These are phyloP conservation scores for Coluber constrictor DNA, from an alignment of 2,797 vertebrate genomes.

Conservation along the genomic window DNA sequence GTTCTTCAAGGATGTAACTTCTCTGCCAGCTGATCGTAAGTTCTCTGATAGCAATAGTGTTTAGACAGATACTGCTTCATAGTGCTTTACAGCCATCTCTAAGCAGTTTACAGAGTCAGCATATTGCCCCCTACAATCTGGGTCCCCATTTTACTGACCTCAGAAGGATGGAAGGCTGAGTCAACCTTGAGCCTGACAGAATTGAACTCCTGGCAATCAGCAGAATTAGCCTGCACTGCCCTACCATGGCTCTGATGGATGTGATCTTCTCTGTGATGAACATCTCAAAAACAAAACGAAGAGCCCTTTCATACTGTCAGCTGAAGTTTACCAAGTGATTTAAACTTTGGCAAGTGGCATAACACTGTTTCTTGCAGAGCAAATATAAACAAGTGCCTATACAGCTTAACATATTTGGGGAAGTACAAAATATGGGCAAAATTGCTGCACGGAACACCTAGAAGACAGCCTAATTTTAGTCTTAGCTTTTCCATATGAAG, in stretches of 20 bases:
- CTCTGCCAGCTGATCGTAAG: not conserved
- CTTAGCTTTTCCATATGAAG: not conserved
- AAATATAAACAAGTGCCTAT: not conserved
- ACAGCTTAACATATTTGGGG: not conserved
- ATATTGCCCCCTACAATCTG: not conserved
- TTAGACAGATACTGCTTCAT: not conserved
- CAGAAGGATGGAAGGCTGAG: not conserved
- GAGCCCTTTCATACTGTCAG: not conserved
- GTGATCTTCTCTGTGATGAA: not conserved
- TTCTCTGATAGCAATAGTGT: not conserved
- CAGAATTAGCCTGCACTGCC: not conserved
- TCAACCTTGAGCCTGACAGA: not conserved
- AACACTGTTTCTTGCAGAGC: not conserved
- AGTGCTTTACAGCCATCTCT: not conserved
- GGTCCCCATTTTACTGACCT: not conserved
- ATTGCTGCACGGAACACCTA: not conserved
- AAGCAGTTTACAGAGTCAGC: not conserved
- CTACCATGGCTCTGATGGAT: not conserved
- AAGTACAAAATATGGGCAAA: not conserved
- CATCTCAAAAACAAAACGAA: not conserved
- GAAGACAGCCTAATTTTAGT: not conserved
- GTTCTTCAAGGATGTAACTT: not conserved
- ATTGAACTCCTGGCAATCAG: not conserved
- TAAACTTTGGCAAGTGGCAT: not conserved
- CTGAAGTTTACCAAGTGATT: not conserved